These are phyloP conservation scores for Diorhabda sublineata DNA, from an alignment of 1,140 invertebrate species.

Conservation along the genomic window DNA sequence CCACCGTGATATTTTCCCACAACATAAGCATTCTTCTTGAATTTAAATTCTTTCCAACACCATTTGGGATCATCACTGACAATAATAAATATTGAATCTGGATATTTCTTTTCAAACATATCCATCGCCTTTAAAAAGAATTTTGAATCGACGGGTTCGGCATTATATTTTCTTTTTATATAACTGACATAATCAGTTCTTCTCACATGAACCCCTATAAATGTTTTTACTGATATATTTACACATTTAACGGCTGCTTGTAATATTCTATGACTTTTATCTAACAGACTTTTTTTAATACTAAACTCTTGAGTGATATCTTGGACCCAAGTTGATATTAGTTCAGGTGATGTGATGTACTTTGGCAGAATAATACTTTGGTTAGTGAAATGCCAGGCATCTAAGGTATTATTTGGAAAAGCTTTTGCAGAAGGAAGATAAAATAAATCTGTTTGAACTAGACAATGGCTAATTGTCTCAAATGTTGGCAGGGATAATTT, in stretches of 20 bases:
- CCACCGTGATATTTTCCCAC: constrained; percentile 42
- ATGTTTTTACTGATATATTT: constrained; percentile 46
- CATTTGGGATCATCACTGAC: constrained; percentile 61
- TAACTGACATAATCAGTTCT: constrained; percentile 59
- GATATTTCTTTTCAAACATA: constrained; percentile 54
- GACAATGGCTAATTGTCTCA: constrained; percentile 55
- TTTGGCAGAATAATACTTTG: constrained; percentile 58
- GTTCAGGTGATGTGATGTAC: constrained; percentile 55
- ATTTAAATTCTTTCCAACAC: constrained; percentile 54
- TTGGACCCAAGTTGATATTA: constrained; percentile 55
- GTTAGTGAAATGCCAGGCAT: constrained; percentile 56
- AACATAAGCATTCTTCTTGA: constrained; percentile 51
- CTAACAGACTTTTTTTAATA: constrained; percentile 50
- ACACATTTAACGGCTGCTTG: constrained; percentile 41
- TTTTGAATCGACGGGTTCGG: constrained; percentile 50
- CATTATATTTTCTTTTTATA: constrained; percentile 51
- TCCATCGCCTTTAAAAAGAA: constrained; percentile 58
- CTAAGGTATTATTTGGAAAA: constrained; percentile 49
- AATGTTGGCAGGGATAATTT: constrained; percentile 56
- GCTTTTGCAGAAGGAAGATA: constrained; percentile 19
- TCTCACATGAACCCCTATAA: constrained; percentile 58
- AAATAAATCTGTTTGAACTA: constrained; percentile 44
- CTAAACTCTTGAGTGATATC: constrained; percentile 56
- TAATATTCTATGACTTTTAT: constrained; percentile 50
- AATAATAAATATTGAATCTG: constrained; percentile 54